Evolutionary conservation across 2,888 invertebrate genomes (phyloP), one percentile per base, ranked within the genome.

Genomic region (Drosophila lutescens): DNA sequence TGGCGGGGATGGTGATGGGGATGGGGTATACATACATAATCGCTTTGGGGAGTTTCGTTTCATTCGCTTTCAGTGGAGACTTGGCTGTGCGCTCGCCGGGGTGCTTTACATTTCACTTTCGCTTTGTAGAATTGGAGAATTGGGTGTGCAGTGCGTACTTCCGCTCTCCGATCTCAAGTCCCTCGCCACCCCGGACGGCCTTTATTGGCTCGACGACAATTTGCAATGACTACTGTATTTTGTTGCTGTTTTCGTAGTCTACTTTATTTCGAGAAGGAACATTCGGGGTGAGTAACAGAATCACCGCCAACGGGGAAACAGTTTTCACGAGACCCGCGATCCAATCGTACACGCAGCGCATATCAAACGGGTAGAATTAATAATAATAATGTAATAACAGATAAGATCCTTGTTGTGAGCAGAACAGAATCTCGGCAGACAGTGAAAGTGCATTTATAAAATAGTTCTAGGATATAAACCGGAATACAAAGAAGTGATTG

Each of bases 161-260:
- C 83, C 83, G 88, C 86, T 78, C 58, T 65, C 67, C 57, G 40
- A 58, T 32, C 51, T 34, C 49, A 17, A 34, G 13, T 20, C 50
- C 65, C 56, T 46, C 10, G 34, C 32, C 17, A 30, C 59, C 69
- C 58, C 36, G 49, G 38, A 47, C 65, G 83, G 81, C 83, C 83
- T 88, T 88, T 85, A 88, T 88, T 80, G 61, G 74, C 81, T 84
- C 77, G 77, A 53, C 71, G 55, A 80, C 83, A 83, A 83, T 88
- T 83, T 83, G 84, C 84, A 86, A 84, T 87, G 89, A 87, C 78
- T 73, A 86, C 76, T 55, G 62, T 83, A 63, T 72, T 38, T 61
- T 56, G 56, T 46, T 26, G 53, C 41, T 44, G 57, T 66, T 53
- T 38, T 75, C 43, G 40, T 63, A 47, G 63, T 71, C 67, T 34